These are phyloP conservation scores for Ceyx melanurus DNA, from an alignment of 2,113 vertebrate genomes.

Conservation along the genomic window DNA sequence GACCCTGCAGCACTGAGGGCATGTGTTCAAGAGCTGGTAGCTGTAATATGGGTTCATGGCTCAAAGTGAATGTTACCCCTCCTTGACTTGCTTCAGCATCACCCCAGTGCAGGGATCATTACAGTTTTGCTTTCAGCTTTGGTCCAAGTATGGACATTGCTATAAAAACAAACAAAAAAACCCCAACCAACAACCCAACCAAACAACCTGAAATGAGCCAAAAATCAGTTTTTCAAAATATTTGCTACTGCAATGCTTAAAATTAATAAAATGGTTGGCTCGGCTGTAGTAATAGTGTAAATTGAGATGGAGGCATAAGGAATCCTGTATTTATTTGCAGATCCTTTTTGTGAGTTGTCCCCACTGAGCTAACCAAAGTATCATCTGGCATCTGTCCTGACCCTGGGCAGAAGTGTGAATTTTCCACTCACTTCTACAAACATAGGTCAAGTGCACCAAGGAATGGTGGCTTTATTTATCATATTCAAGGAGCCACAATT, in stretches of 20 bases:
- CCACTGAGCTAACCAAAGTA: neutral
- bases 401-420: neutral
- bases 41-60: neutral
- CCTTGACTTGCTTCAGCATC: rapidly evolving
- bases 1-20: neutral
- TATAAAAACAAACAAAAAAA: neutral
- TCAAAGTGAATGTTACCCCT: neutral
- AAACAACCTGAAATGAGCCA: neutral
- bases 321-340: neutral
- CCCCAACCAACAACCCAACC: neutral
- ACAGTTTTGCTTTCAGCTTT: neutral
- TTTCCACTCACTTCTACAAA: neutral
- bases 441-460: neutral
- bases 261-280: neutral
- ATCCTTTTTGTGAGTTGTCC: neutral
- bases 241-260: neutral
- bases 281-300: neutral
- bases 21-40: rapidly evolving
- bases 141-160: neutral
- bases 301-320: neutral
- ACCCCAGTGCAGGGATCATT: neutral
- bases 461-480: neutral
- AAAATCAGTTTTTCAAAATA: neutral
- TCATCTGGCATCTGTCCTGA: neutral
- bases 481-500: neutral